Evolutionary conservation across 2,797 vertebrate genomes (phyloP), one percentile per base, ranked within the genome.

Genomic region (Helostoma temminkii): DNA sequence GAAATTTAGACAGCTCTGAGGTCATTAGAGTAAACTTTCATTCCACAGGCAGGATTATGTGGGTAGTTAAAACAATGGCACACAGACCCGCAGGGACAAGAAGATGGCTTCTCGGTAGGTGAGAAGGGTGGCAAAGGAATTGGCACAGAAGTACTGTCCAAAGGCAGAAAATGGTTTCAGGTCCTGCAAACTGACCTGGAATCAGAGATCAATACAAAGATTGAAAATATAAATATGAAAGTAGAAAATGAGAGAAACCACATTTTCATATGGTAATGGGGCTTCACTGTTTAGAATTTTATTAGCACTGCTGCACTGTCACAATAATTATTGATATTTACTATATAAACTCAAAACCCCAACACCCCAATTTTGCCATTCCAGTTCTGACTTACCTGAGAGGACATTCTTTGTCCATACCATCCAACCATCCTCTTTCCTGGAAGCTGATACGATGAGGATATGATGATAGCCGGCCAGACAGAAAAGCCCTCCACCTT

Each of bases 101-200:
- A 85, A 89, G 25, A 94, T 63, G 28, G 92, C 92, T 1, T 91
- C 85, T 59, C 86, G 70, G 86, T 95, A 95, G 1, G 41, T 73
- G 25, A 46, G 21, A 1, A 85, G 43, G 4, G 73, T 80, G 28
- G 82, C 61, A 3, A 91, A 93, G 28, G 86, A 90, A n/a, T 78
- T 86, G 18, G 70, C 7, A 6, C 81, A 90, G 80, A 93, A 94
- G 46, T 70, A 50, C 47, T 87, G 66, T 5, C 59, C 0, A 36
- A 95, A 95, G 14, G 57, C 55, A n/a, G 74, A 14, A 18, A 87
- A 93, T 0, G 92, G 88, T 21, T 48, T 54, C 25, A 94, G 80
- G 30, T 18, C 6, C 16, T 72, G 15, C 22, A 57, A 2, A 8
- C 41, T 54, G 64, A 91, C 56, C 94, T 95, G 63, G 19, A 61